Conservation (phyloP, 1,140 invertebrate species). For the Heliconius congener region DNA sequence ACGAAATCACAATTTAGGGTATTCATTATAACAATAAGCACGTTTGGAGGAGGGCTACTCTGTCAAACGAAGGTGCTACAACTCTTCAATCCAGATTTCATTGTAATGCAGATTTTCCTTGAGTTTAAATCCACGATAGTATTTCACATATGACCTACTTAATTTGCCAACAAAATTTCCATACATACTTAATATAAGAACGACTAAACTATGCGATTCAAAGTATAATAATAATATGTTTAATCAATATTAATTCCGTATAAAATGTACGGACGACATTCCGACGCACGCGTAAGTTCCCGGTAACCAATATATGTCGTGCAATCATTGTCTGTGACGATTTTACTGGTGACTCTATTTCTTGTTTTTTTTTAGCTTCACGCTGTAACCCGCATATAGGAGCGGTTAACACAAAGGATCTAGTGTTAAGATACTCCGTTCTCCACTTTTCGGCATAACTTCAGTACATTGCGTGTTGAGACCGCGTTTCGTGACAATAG, state of each 20-base stretch:
- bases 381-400: background rate
- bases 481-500: background rate
- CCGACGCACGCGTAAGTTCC: constrained; percentile 19
- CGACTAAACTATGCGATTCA: background rate
- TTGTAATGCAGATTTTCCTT: no score
- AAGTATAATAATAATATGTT: background rate
- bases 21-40: no score
- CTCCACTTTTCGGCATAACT: background rate
- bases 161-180: no score
- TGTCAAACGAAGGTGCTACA: no score
- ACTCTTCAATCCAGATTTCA: no score
- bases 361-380: background rate
- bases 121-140: no score
- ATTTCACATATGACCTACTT: no score
- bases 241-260: constrained; percentile 3
- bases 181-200: no score
- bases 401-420: background rate
- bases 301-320: constrained; percentile 20
- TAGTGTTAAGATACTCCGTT: background rate
- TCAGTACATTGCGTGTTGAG: background rate
- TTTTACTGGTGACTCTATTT: background rate
- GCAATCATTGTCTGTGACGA: constrained; percentile 15
- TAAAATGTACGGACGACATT: constrained; percentile 13
- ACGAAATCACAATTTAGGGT: no score
- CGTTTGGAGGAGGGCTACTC: no score